A percentile compares a stretch with the other conserved stretches of the same genome.
phyloP scores from a whole-genome alignment of 2,888 invertebrate species.

The Gari tellinella region DNA sequence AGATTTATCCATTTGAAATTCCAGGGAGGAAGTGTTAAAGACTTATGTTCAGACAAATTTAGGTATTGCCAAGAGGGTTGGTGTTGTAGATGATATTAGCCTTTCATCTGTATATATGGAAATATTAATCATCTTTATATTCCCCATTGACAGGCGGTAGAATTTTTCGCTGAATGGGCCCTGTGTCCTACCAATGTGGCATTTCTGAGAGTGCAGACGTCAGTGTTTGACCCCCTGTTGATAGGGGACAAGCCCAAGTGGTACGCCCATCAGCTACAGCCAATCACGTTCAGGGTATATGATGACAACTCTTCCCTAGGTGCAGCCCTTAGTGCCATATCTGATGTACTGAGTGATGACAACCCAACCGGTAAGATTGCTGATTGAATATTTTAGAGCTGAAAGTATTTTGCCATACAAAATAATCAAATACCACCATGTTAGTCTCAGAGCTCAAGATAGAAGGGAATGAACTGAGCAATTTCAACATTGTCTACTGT shows the following conservation, averaged over 20 bases:
- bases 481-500: too few species aligned
- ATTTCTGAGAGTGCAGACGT: slow-evolving; percentile 98
- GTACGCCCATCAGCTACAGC: slow-evolving; percentile 90
- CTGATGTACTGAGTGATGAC: slow-evolving; percentile 80
- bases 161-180: slow-evolving; percentile 99
- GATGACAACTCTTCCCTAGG: slow-evolving; percentile 88
- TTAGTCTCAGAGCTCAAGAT: too few species aligned
- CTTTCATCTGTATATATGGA: too few species aligned
- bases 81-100: too few species aligned
- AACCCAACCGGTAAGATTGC: slow-evolving; percentile 79
- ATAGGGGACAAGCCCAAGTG: slow-evolving; percentile 99
- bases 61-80: too few species aligned
- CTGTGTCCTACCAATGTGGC: slow-evolving; percentile 98
- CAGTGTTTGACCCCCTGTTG: slow-evolving; percentile 94
- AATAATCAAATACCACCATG: too few species aligned
- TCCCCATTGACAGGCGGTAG: slow-evolving; percentile 90
- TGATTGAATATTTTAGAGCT: too few species aligned
- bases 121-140: background rate
- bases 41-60: too few species aligned
- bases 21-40: too few species aligned
- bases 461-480: too few species aligned
- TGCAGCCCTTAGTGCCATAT: slow-evolving; percentile 76
- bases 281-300: slow-evolving; percentile 96
- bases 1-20: too few species aligned
- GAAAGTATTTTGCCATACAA: too few species aligned